Conservation (phyloP, 2,113 vertebrate species). For the Pipra filicauda region DNA sequence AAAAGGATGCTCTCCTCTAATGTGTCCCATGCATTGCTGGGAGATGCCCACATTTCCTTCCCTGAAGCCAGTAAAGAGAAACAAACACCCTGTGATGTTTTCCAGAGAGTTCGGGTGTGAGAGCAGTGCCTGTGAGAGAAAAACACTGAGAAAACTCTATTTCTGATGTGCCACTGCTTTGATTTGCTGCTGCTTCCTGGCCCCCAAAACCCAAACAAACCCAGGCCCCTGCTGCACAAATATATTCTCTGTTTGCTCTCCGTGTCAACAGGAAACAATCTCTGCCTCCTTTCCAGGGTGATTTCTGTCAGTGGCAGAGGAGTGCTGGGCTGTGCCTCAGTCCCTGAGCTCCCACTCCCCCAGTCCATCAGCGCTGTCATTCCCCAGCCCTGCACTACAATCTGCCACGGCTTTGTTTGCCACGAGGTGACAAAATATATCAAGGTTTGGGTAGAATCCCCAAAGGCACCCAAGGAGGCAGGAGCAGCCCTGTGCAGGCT, state of each 20-base stretch:
- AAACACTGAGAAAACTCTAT: neutral
- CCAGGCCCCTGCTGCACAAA: neutral
- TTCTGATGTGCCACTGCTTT: neutral
- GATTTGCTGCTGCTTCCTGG: neutral
- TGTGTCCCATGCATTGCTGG: accelerated
- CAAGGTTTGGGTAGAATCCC: neutral
- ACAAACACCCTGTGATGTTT: neutral
- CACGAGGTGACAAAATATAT: neutral
- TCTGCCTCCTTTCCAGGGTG: neutral
- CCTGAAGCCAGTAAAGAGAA: neutral
- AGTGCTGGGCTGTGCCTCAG: neutral
- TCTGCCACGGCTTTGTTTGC: neutral
- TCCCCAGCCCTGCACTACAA: neutral
- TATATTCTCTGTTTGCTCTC: neutral
- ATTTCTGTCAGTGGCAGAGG: neutral
- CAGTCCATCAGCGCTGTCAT: neutral
- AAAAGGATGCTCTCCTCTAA: neutral
- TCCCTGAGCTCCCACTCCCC: neutral
- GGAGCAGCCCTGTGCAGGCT: neutral
- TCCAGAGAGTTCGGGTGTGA: neutral
- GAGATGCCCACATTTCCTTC: neutral
- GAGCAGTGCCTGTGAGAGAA: neutral
- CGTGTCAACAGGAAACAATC: neutral
- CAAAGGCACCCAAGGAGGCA: accelerated
- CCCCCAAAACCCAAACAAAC: accelerated